These are phyloP conservation scores for Episyrphus balteatus DNA, from an alignment of 1,140 invertebrate species.

Conservation along the genomic window DNA sequence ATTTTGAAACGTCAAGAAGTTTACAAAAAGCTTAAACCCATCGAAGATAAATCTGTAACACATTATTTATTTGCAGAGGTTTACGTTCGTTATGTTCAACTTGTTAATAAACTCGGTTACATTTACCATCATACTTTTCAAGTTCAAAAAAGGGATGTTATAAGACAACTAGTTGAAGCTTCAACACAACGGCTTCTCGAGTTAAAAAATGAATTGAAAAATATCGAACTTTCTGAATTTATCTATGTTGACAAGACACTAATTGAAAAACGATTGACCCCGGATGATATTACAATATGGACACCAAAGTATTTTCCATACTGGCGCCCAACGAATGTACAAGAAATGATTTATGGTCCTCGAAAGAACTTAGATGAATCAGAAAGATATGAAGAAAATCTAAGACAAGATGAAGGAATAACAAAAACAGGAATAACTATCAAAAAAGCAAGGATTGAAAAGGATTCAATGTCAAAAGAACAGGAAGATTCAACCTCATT, in stretches of 20 bases:
- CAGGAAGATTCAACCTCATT: background rate
- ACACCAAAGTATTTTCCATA: constrained; percentile 28
- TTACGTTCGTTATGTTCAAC: constrained; percentile 24
- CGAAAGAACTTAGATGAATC: constrained; percentile 19
- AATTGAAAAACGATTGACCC: constrained; percentile 47
- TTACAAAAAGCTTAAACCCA: constrained; percentile 5
- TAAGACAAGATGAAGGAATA: constrained; percentile 10
- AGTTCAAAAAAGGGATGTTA: constrained; percentile 47
- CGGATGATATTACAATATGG: constrained; percentile 39
- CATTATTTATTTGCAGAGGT: constrained; percentile 20
- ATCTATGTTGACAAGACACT: constrained; percentile 51
- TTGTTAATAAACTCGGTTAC: constrained; percentile 25
- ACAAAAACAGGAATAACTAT: background rate
- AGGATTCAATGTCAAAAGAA: too few species aligned
- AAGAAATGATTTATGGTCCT: constrained; percentile 20
- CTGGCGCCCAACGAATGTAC: constrained; percentile 20
- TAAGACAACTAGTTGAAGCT: constrained; percentile 43
- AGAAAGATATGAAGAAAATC: constrained; percentile 11
- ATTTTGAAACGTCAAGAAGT: constrained; percentile 8
- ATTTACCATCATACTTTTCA: constrained; percentile 52
- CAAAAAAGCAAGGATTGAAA: background rate
- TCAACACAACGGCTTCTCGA: constrained; percentile 25
- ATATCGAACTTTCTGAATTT: constrained; percentile 39
- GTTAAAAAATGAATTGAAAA: constrained; percentile 36
- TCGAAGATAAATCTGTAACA: constrained; percentile 1